Percentiles rank a stretch among this genome's conserved stretches.
phyloP scores from a whole-genome alignment of 2,888 invertebrate species.

The Thereva nobilitata region DNA sequence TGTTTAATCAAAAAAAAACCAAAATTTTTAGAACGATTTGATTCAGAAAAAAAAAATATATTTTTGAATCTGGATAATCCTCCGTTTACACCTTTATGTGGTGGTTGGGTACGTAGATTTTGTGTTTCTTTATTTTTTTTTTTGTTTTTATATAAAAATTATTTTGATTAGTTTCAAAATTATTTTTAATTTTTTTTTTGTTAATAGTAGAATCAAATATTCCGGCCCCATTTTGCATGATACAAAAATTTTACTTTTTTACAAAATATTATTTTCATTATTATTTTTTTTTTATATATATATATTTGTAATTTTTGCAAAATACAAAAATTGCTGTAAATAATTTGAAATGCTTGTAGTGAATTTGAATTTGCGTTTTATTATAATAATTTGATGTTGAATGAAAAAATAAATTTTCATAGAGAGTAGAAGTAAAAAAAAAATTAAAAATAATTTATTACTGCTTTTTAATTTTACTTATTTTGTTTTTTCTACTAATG shows the following conservation, averaged over 20 bases:
- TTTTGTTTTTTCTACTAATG: too few species aligned
- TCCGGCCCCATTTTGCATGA: background rate
- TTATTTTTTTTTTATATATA: too few species aligned
- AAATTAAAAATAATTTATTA: too few species aligned
- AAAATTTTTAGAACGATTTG: background rate
- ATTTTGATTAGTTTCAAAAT: slow-evolving; percentile 22
- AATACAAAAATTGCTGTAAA: too few species aligned
- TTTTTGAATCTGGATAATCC: background rate
- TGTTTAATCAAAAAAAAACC: background rate
- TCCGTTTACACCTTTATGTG: slow-evolving; percentile 7
- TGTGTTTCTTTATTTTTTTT: slow-evolving; percentile 20
- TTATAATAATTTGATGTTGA: too few species aligned
- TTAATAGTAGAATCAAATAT: background rate
- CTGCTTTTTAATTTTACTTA: too few species aligned
- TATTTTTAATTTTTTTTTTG: slow-evolving; percentile 28
- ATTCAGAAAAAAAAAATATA: background rate
- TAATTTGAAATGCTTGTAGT: too few species aligned
- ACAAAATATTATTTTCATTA: background rate
- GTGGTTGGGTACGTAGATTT: slow-evolving; percentile 33
- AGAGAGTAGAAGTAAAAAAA: too few species aligned
- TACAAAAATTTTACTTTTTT: background rate
- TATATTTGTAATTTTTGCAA: too few species aligned
- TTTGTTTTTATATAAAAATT: slow-evolving; percentile 2
- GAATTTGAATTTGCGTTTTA: too few species aligned
- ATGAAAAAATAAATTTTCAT: too few species aligned